phyloP scores from a whole-genome alignment of 2,888 invertebrate genomes.

The Zygaena filipendulae region DNA sequence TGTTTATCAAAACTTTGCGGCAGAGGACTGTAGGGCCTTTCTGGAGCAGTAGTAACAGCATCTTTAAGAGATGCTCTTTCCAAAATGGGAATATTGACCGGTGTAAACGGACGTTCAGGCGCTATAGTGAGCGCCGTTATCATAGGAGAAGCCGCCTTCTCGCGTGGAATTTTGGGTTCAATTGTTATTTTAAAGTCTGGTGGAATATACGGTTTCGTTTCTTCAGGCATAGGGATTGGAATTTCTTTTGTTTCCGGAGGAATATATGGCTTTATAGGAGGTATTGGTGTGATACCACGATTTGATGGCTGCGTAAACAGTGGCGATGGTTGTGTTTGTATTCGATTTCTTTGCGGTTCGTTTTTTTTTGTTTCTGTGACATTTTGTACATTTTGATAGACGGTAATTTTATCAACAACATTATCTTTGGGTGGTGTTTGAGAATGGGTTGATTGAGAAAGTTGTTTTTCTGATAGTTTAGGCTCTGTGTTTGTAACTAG shows the following conservation, averaged over 20 bases:
- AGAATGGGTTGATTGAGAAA: too few species aligned
- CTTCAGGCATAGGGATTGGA: conserved; percentile 71
- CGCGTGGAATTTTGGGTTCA: conserved; percentile 54
- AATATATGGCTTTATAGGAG: conserved; percentile 56
- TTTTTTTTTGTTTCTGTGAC: conserved; percentile 4
- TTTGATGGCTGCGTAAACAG: conserved; percentile 37
- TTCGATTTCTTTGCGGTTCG: conserved; percentile 12
- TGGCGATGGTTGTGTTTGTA: conserved; percentile 28
- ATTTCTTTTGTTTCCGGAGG: conserved; percentile 55
- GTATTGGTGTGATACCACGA: conserved; percentile 43
- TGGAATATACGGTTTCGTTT: conserved; percentile 75
- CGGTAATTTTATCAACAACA: conserved; percentile 26
- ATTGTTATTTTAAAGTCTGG: conserved; percentile 70
- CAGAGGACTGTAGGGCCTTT: conserved; percentile 69
- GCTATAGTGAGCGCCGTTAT: conserved; percentile 76
- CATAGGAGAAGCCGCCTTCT: conserved; percentile 70
- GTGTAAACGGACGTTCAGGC: conserved; percentile 72
- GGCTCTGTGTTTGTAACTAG: too few species aligned
- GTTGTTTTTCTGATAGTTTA: too few species aligned
- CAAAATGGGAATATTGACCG: conserved; percentile 54
- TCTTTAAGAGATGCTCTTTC: conserved; percentile 63
- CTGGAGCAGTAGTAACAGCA: conserved; percentile 73
- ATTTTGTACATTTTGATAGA: conserved; percentile 28
- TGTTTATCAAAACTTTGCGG: too few species aligned
- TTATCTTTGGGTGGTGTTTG: conserved; percentile 1